Evolutionary conservation across 2,113 vertebrate species (phyloP).

Genomic region (Petroica traversi): DNA sequence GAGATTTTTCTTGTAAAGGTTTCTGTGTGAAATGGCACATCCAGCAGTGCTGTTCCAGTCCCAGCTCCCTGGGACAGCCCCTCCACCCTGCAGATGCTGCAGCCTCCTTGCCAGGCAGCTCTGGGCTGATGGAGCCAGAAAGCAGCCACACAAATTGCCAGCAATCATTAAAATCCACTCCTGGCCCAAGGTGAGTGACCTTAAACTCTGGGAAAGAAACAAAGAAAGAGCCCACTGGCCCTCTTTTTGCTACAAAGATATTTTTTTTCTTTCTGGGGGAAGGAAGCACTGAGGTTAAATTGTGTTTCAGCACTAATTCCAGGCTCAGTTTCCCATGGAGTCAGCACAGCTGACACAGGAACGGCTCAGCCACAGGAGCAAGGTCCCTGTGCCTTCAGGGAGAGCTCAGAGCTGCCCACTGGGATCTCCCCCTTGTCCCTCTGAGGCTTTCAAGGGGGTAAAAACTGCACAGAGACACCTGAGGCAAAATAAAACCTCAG

Average conservation of each 20-base stretch:
- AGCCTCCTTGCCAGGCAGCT: background rate
- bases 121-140: background rate
- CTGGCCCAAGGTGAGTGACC: background rate
- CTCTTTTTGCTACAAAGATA: background rate
- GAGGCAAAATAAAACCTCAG: background rate
- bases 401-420: background rate
- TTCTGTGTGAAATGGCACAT: background rate
- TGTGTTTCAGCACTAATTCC: background rate
- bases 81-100: background rate
- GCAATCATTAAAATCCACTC: background rate
- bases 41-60: background rate
- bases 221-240: background rate
- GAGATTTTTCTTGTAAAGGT: background rate
- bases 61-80: background rate
- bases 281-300: background rate
- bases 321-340: background rate
- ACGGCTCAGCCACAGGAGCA: accelerated
- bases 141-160: background rate
- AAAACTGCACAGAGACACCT: background rate
- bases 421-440: background rate
- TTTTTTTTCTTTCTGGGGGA: accelerated
- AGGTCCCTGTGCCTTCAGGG: background rate
- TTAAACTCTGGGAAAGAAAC: background rate
- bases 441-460: background rate
- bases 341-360: background rate